Evolutionary conservation across 1,140 invertebrate species (phyloP).

Genomic region (Chrysomallon squamiferum): DNA sequence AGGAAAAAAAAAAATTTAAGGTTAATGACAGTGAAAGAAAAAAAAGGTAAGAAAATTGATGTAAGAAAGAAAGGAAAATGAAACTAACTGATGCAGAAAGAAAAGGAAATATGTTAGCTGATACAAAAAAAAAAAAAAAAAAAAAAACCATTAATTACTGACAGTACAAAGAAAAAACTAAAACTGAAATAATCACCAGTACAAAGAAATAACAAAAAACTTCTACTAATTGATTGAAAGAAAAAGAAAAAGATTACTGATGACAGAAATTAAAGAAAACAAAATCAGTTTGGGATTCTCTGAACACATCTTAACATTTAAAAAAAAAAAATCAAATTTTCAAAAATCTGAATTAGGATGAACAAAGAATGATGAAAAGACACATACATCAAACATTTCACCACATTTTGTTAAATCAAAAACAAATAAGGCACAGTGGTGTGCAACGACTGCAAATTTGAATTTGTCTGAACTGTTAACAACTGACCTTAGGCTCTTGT

Average conservation of each 20-base stretch:
- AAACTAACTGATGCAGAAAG: background rate
- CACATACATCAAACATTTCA: background rate
- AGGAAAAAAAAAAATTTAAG: too few relatives aligned
- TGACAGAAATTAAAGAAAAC: background rate
- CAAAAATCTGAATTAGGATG: too few relatives aligned
- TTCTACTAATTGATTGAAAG: background rate
- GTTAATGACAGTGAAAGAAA: background rate
- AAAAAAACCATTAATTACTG: too few relatives aligned
- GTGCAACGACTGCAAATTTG: too few relatives aligned
- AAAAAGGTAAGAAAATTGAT: too few relatives aligned
- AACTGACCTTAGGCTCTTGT: too few relatives aligned
- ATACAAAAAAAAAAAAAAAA: background rate
- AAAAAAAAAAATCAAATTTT: too few relatives aligned
- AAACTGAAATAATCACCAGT: background rate
- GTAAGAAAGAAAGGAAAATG: background rate
- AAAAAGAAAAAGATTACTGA: background rate
- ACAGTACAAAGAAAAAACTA: background rate
- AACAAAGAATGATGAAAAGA: too few relatives aligned
- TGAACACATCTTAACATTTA: too few relatives aligned
- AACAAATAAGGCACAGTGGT: too few relatives aligned
- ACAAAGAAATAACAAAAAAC: background rate
- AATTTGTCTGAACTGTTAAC: too few relatives aligned
- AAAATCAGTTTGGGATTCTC: too few relatives aligned
- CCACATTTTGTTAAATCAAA: background rate
- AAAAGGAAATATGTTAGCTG: background rate